Evolutionary conservation across 2,888 invertebrate species (phyloP), one percentile per base, ranked within the genome.

Genomic region (Volucella inflata): DNA sequence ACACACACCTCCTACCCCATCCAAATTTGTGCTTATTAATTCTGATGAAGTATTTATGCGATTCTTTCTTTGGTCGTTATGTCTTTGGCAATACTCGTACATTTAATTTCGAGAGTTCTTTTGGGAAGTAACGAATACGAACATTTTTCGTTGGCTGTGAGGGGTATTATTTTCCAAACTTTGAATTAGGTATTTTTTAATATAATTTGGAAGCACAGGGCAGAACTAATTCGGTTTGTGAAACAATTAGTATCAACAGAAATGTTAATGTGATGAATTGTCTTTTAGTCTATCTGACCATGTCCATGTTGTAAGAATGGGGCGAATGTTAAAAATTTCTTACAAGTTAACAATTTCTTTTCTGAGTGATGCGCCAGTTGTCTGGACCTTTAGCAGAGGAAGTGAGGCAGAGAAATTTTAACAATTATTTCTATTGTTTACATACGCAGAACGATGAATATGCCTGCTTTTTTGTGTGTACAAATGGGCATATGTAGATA

Each of bases 201-300:
- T 67, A 53, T 30, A n/a, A 6, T 30, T 30, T 60, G 8, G 9
- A 12, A 10, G 38, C 55, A 55, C 14, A 40, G 42, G 21, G 59
- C 17, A 44, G 9, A 14, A 42, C 51, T 67, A 40, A 67, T 51
- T 51, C n/a, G 40, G 51, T 40, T 40, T 50, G 51, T 8, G 2
- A 9, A 53, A 17, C 21, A 67, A 67, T 67, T 53, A 44, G 14
- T 53, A n/a, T 11, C 40, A 53, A 21, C 65, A 65, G 51, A 67
- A 53, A 42, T 53, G 42, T 30, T 30, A 30, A 30, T 30, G 0
- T 14, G 53, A 53, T 42, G 17, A 51, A 21, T 12, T 2, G 30
- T 30, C 1, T 30, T 30, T 30, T 1, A 30, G 4, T 30, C 30
- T 6, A 30, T 30, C 30, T 30, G 30, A 30, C 6, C 30, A 30